Conservation (phyloP, 2,113 vertebrate species). For the Pteruthius melanotis region DNA sequence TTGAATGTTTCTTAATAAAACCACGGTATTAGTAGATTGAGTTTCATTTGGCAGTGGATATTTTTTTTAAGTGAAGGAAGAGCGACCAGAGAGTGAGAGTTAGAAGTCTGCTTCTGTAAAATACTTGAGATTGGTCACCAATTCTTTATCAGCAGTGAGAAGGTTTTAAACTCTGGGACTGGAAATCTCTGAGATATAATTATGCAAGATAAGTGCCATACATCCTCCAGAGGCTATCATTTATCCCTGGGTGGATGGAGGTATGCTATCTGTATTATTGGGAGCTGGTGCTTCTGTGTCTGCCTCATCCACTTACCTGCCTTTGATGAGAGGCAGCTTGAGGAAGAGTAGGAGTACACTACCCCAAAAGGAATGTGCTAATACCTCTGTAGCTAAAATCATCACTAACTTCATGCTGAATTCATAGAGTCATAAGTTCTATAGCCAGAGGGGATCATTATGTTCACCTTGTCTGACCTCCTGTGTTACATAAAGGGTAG, state of each 20-base stretch:
- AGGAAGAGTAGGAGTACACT: not conserved
- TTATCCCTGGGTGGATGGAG: not conserved
- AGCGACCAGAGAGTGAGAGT: not conserved
- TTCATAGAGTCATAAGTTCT: not conserved
- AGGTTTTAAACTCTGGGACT: not conserved
- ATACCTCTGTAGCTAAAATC: not conserved
- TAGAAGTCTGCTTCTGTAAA: not conserved
- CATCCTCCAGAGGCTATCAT: not conserved
- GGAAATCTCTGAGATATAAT: not conserved
- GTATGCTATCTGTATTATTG: not conserved
- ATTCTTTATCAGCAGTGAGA: not conserved
- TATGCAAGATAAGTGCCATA: not conserved
- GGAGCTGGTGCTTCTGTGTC: not conserved
- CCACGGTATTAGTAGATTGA: not conserved
- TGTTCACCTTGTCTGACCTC: conserved; percentile 3
- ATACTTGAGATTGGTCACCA: not conserved
- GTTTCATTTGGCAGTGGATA: not conserved
- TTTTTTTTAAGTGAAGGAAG: not conserved
- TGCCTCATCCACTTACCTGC: not conserved
- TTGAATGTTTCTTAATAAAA: not conserved
- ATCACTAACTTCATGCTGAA: not conserved
- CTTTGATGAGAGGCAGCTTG: not conserved
- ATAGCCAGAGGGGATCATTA: not conserved
- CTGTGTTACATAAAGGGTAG: not conserved
- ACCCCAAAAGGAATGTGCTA: not conserved